phyloP scores from a whole-genome alignment of 2,888 invertebrate species.

The Dolichomitus sp. region DNA sequence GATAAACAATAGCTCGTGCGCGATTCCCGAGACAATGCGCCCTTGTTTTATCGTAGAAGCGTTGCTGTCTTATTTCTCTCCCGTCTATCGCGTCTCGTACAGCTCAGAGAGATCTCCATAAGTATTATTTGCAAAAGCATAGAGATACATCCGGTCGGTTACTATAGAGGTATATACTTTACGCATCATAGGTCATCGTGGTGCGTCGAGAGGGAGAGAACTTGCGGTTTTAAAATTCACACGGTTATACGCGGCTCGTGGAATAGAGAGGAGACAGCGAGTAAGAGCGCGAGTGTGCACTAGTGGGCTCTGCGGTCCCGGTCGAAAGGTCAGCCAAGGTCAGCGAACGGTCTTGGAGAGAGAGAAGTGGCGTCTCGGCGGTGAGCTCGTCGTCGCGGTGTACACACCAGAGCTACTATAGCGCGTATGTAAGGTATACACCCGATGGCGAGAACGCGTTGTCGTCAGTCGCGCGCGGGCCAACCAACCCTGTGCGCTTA shows the following conservation, averaged over 20 bases:
- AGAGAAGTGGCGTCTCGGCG: constrained; percentile 55
- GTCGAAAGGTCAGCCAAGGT: constrained; percentile 73
- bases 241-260: constrained; percentile 49
- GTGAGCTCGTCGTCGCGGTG: constrained; percentile 18
- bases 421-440: neutral
- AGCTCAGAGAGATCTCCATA: neutral
- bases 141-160: constrained; percentile 19
- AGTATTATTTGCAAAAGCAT: constrained; percentile 6
- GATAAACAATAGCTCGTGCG: constrained; percentile 59
- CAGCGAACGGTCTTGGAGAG: constrained; percentile 69
- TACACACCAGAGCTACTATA: neutral
- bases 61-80: constrained; percentile 31
- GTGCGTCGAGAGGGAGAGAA: constrained; percentile 7
- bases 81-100: constrained; percentile 1
- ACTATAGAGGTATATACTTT: neutral
- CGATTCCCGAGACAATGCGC: constrained; percentile 58
- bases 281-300: constrained; percentile 36
- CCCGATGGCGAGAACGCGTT: constrained; percentile 4
- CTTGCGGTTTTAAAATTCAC: constrained; percentile 51
- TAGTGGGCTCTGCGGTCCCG: constrained; percentile 62
- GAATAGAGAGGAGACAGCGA: constrained; percentile 36
- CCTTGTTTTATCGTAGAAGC: constrained; percentile 57
- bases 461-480: constrained; percentile 5
- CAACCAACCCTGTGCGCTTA: neutral
- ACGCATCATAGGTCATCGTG: constrained; percentile 56